Percentiles rank a stretch among this genome's conserved stretches.
Conservation (phyloP, 2,888 invertebrate species). For the Ariolimax columbianus region DNA sequence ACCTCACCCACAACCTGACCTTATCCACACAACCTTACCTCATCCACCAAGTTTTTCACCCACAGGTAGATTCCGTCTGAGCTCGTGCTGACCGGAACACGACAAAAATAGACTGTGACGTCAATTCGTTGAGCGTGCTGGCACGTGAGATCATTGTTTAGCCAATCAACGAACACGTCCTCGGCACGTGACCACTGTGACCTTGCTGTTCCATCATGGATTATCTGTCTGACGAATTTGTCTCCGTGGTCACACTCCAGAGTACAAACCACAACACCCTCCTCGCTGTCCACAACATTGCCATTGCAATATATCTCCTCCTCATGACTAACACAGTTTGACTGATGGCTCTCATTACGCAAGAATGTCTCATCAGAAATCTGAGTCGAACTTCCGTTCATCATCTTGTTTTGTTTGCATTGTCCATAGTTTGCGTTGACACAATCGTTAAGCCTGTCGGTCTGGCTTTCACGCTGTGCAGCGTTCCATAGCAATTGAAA, state of each 20-base stretch:
- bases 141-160: constrained; percentile 26
- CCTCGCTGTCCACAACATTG: neutral
- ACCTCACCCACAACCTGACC: neutral
- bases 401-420: neutral
- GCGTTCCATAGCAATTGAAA: constrained; percentile 37
- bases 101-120: constrained; percentile 33
- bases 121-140: constrained; percentile 37
- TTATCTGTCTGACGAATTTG: constrained; percentile 23
- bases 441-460: neutral
- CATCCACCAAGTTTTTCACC: constrained; percentile 15
- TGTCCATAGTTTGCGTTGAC: constrained; percentile 3
- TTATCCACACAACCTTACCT: constrained; percentile 7
- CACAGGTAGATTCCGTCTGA: constrained; percentile 36
- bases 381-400: neutral
- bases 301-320: neutral
- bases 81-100: constrained; percentile 8
- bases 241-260: constrained; percentile 40
- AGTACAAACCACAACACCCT: constrained; percentile 30
- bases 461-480: neutral
- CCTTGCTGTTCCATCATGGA: constrained; percentile 14
- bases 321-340: neutral
- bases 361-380: neutral
- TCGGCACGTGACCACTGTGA: constrained; percentile 31
- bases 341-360: too few species aligned
- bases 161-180: constrained; percentile 46